Evolutionary conservation across 92 coral and sea anemone genomes (phyloP).

Genomic region (Parazoanthus darwini): DNA sequence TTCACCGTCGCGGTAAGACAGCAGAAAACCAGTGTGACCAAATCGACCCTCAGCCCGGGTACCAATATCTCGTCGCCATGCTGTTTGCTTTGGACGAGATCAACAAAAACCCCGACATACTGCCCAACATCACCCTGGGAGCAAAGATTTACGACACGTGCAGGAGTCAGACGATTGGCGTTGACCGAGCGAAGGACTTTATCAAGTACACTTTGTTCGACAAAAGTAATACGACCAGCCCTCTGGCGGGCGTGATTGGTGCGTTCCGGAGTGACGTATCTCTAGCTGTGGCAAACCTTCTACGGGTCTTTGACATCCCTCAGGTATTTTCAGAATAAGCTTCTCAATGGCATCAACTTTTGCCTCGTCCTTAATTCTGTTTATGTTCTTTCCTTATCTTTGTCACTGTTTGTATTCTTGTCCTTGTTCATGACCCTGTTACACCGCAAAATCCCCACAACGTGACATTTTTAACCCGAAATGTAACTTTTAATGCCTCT

Average conservation of each 20-base stretch:
- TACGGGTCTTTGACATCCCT: conserved; percentile 92
- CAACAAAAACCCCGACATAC: conserved; percentile 10
- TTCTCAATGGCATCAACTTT: too few relatives aligned
- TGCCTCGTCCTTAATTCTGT: too few relatives aligned
- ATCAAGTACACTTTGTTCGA: conserved; percentile 75
- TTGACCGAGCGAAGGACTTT: conserved; percentile 87
- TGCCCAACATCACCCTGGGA: conserved; percentile 68
- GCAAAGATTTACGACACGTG: conserved; percentile 88
- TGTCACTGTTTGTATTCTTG: too few relatives aligned
- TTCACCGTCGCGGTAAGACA: conserved; percentile 34
- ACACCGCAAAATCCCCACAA: too few relatives aligned
- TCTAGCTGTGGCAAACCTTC: conserved; percentile 88
- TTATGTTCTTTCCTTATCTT: too few relatives aligned
- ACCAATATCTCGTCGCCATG: conserved; percentile 46
- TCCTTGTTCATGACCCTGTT: neutral
- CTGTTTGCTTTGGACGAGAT: conserved; percentile 46
- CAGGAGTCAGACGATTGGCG: conserved; percentile 93
- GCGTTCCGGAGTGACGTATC: conserved; percentile 97
- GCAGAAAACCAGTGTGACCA: conserved; percentile 42
- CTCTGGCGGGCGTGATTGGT: conserved; percentile 87
- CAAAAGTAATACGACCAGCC: conserved; percentile 52
- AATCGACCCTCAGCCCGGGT: conserved; percentile 20
- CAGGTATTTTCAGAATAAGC: conserved; percentile 48
- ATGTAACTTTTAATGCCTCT: neutral
- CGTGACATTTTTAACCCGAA: too few relatives aligned